Evolutionary conservation across 35 echinoderm and acorn worm species (phyloP).

Genomic region (Apostichopus japonicus): DNA sequence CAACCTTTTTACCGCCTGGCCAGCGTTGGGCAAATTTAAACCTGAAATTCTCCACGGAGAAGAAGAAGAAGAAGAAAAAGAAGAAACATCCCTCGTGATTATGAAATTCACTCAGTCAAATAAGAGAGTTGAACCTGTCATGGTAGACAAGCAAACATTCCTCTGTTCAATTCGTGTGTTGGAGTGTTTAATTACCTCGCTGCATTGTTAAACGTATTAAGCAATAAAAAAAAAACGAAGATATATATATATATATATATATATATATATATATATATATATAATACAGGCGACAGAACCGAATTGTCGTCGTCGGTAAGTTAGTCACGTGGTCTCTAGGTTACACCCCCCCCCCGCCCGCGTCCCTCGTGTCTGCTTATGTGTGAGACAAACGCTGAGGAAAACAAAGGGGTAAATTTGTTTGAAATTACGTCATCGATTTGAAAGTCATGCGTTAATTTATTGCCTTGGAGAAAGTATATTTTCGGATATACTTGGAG

Average conservation of each 20-base stretch:
- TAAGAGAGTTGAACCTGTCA: conserved; percentile 12
- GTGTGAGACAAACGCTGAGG: background rate
- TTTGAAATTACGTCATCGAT: background rate
- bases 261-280: background rate
- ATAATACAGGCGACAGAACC: background rate
- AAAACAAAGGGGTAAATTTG: background rate
- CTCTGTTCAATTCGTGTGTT: background rate
- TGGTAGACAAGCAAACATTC: conserved; percentile 29
- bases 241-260: background rate
- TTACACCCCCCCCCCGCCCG: too few species aligned
- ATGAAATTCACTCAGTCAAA: background rate
- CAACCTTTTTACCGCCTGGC: conserved; percentile 13
- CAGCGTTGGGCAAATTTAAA: background rate
- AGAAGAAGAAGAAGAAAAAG: background rate
- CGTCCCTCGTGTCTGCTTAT: background rate
- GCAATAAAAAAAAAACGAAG: background rate
- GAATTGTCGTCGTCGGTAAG: background rate
- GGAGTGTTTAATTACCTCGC: conserved; percentile 45
- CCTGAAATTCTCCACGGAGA: background rate
- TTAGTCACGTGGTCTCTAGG: background rate
- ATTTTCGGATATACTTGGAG: too few species aligned
- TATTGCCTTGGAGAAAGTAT: too few species aligned
- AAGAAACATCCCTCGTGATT: background rate
- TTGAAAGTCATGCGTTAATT: too few species aligned
- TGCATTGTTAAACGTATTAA: conserved; percentile 11